Evolutionary conservation across 2,888 invertebrate species (phyloP).

Genomic region (Nemapogon koenigi): DNA sequence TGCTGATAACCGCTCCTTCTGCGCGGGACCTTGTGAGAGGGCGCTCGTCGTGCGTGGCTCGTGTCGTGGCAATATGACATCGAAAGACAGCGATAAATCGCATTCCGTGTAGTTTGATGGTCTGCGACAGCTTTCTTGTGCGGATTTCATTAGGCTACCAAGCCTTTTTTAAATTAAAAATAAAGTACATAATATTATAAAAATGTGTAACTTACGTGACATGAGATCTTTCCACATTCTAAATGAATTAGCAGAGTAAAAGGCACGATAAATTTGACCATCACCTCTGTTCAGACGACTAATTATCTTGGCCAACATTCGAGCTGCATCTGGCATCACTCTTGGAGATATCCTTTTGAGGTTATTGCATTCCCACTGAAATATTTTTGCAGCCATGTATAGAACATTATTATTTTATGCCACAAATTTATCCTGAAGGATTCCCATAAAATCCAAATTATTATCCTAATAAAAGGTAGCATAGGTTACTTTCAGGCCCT

Average conservation of each 20-base stretch:
- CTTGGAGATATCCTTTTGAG: conserved; percentile 75
- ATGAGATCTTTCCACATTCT: conserved; percentile 86
- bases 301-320: conserved; percentile 79
- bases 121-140: conserved; percentile 2
- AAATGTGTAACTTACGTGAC: conserved; percentile 81
- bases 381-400: conserved; percentile 13
- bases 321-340: conserved; percentile 81
- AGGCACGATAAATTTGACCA: conserved; percentile 70
- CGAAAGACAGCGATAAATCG: conserved; percentile 1
- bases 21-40: background rate
- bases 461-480: too few species aligned
- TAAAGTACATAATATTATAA: background rate
- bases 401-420: background rate
- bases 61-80: background rate
- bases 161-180: background rate
- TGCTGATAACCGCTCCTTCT: too few species aligned
- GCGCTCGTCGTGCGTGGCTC: too few species aligned
- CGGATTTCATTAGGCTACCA: too few species aligned
- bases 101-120: conserved; percentile 5
- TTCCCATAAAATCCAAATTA: too few species aligned
- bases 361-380: conserved; percentile 77
- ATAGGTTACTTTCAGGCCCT: too few species aligned
- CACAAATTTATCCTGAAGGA: background rate
- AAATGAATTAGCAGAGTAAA: conserved; percentile 72
- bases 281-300: conserved; percentile 70